Evolutionary conservation across 2,113 vertebrate species (phyloP).

Genomic region (Lamprologus sp.): DNA sequence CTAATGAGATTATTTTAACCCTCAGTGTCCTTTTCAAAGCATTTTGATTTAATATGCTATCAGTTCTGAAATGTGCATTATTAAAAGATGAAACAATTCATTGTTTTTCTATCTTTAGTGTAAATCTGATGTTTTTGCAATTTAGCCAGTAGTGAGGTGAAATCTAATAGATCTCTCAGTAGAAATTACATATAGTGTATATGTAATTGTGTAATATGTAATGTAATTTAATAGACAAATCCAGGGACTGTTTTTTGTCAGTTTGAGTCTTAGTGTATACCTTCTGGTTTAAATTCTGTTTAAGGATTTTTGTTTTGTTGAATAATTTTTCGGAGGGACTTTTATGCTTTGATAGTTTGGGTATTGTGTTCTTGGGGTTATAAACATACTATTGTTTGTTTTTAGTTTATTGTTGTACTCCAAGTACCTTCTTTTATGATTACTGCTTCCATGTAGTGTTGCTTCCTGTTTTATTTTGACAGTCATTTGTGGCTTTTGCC

Average conservation of each 20-base stretch:
- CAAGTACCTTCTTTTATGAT: background rate
- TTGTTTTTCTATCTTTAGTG: background rate
- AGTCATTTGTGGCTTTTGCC: background rate
- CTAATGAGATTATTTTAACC: background rate
- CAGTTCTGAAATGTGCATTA: background rate
- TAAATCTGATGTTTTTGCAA: background rate
- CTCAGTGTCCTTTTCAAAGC: background rate
- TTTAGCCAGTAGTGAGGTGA: background rate
- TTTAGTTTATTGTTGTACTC: background rate
- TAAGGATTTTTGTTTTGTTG: background rate
- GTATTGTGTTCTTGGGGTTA: background rate
- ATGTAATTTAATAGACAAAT: background rate
- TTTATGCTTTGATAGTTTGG: background rate
- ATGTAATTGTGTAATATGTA: background rate
- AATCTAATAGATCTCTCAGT: background rate
- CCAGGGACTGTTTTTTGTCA: background rate
- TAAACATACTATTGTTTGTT: background rate
- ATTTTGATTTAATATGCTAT: background rate
- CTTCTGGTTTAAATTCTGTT: background rate
- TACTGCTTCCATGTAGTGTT: background rate
- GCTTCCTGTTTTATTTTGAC: background rate
- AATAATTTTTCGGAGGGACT: background rate
- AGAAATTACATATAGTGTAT: background rate
- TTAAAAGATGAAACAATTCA: background rate
- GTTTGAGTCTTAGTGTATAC: background rate